Percentiles rank a stretch among this genome's conserved stretches.
These are phyloP conservation scores for Galleria mellonella DNA, from an alignment of 1,140 invertebrate species.

Conservation along the genomic window DNA sequence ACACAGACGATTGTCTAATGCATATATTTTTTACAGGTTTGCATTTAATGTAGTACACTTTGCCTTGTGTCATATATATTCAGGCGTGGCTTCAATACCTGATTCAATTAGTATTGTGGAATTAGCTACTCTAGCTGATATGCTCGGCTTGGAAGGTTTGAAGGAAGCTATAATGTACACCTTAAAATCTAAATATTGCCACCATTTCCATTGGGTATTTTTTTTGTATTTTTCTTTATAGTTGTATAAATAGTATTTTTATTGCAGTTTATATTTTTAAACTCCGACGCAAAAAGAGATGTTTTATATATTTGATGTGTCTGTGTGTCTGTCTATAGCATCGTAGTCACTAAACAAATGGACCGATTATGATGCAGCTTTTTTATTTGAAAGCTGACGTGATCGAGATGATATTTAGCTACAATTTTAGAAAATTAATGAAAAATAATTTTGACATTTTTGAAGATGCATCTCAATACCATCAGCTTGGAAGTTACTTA, in stretches of 20 bases:
- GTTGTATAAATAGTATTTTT: neutral
- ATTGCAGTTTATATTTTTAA: neutral
- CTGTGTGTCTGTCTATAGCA: too few relatives aligned
- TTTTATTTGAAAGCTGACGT: too few relatives aligned
- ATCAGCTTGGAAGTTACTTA: too few relatives aligned
- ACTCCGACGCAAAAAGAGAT: too few relatives aligned
- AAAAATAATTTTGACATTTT: too few relatives aligned
- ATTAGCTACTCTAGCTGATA: slow-evolving; percentile 89
- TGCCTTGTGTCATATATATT: slow-evolving; percentile 93
- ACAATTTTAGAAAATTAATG: too few relatives aligned
- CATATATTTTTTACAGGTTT: slow-evolving; percentile 75
- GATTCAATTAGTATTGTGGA: slow-evolving; percentile 90
- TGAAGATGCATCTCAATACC: too few relatives aligned
- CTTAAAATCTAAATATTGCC: slow-evolving; percentile 91
- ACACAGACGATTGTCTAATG: slow-evolving; percentile 8
- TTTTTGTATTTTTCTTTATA: neutral
- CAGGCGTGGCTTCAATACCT: slow-evolving; percentile 88
- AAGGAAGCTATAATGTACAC: slow-evolving; percentile 92
- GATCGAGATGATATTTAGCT: too few relatives aligned
- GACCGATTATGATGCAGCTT: too few relatives aligned
- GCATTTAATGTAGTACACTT: slow-evolving; percentile 90
- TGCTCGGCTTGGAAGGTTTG: slow-evolving; percentile 90
- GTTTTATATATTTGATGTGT: too few relatives aligned
- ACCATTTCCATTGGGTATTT: slow-evolving; percentile 89
- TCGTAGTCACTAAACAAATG: too few relatives aligned